These are phyloP conservation scores for Silurus asotus DNA, from an alignment of 2,113 vertebrate species.

Conservation along the genomic window DNA sequence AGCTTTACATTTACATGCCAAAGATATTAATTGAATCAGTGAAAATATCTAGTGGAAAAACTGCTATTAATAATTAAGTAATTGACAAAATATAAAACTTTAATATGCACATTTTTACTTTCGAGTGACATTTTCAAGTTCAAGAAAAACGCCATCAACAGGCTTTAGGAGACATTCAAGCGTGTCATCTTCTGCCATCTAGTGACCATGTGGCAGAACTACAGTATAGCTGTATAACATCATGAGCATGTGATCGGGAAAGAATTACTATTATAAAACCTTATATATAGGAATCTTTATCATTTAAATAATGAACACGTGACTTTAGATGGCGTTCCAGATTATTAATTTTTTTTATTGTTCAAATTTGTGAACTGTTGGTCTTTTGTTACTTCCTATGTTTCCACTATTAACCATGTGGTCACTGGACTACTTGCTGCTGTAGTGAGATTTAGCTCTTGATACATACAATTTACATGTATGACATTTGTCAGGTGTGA, in stretches of 20 bases:
- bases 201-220: neutral
- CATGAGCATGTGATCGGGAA: neutral
- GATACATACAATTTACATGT: too few species aligned
- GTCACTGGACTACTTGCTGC: neutral
- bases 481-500: too few species aligned
- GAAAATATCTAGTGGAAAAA: too few species aligned
- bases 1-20: neutral
- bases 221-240: neutral
- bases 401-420: neutral
- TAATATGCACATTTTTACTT: too few species aligned
- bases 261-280: neutral
- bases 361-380: neutral
- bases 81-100: too few species aligned
- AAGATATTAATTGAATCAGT: too few species aligned
- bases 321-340: neutral
- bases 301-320: neutral
- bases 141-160: neutral
- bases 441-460: neutral
- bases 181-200: slow-evolving; percentile 11
- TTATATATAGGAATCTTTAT: neutral
- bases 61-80: too few species aligned
- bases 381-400: neutral
- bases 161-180: neutral
- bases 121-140: neutral
- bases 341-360: neutral